Evolutionary conservation across 1,140 invertebrate species (phyloP).

Genomic region (Drosophila burlai): DNA sequence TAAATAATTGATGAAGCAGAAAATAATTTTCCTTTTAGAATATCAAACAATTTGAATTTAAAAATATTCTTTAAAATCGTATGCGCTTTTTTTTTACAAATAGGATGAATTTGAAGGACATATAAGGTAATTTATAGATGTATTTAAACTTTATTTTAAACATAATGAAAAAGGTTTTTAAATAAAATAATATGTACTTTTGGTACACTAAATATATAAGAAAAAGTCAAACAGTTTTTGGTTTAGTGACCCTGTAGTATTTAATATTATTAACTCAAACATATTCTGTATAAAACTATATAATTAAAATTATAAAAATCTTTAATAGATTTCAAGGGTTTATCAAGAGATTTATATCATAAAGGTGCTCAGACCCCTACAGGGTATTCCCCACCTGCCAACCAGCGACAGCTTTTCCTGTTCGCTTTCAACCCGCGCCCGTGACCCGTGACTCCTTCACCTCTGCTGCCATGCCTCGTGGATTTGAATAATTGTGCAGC

Average conservation of each 20-base stretch:
- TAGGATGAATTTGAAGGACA: not conserved
- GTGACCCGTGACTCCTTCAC: constrained; percentile 31
- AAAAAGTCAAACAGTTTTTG: no score
- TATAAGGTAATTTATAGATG: not conserved
- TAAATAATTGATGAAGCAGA: not conserved
- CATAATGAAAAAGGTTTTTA: not conserved
- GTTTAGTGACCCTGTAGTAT: not conserved
- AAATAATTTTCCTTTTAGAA: not conserved
- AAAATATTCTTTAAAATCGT: no score
- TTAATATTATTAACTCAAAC: not conserved
- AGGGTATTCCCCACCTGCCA: constrained; percentile 31
- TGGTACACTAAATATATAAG: no score
- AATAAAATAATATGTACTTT: no score
- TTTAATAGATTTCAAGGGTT: not conserved
- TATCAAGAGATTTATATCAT: no score
- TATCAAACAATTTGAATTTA: no score
- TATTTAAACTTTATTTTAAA: not conserved
- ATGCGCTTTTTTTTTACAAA: no score
- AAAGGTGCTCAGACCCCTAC: not conserved
- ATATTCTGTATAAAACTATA: not conserved
- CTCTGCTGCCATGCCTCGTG: constrained; percentile 70
- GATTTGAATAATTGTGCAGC: constrained; percentile 83
- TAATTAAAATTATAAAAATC: not conserved
- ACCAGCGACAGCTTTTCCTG: constrained; percentile 13
- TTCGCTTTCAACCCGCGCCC: constrained; percentile 3